Conservation (phyloP, 2,888 invertebrate genomes). For the Mycogona germanica region DNA sequence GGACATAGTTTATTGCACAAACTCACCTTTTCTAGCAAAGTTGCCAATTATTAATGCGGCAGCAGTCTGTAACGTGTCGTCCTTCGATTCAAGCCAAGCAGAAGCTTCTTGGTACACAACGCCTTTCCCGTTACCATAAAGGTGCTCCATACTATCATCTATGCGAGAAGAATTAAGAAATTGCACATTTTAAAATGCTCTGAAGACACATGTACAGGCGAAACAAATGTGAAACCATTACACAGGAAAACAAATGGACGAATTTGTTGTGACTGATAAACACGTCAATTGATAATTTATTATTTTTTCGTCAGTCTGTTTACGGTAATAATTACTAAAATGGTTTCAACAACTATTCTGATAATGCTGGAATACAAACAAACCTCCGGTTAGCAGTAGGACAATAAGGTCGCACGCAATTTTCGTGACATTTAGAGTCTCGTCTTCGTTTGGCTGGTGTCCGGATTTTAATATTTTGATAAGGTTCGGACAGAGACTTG, state of each 20-base stretch:
- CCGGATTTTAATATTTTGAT: slow-evolving; percentile 59
- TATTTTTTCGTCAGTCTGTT: too few relatives aligned
- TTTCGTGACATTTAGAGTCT: slow-evolving; percentile 56
- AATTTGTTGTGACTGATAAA: too few relatives aligned
- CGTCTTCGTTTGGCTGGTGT: slow-evolving; percentile 48
- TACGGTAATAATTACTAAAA: too few relatives aligned
- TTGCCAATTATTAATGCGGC: slow-evolving; percentile 77
- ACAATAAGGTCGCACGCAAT: slow-evolving; percentile 76
- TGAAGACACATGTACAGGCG: too few relatives aligned
- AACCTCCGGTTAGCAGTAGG: slow-evolving; percentile 73
- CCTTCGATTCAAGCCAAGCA: slow-evolving; percentile 54
- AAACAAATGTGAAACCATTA: too few relatives aligned
- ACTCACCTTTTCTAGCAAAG: slow-evolving; percentile 61
- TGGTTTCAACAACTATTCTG: too few relatives aligned
- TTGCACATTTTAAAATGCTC: background rate
- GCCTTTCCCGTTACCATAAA: slow-evolving; percentile 66
- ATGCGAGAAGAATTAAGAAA: slow-evolving; percentile 18
- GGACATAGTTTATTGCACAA: too few relatives aligned
- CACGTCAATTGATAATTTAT: too few relatives aligned
- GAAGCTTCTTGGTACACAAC: slow-evolving; percentile 56
- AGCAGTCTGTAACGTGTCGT: slow-evolving; percentile 61
- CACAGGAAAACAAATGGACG: too few relatives aligned
- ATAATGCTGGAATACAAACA: too few relatives aligned
- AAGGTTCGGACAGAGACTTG: slow-evolving; percentile 61
- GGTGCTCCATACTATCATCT: slow-evolving; percentile 76